Evolutionary conservation across 2,113 vertebrate species (phyloP).

Genomic region (Oriolus oriolus): DNA sequence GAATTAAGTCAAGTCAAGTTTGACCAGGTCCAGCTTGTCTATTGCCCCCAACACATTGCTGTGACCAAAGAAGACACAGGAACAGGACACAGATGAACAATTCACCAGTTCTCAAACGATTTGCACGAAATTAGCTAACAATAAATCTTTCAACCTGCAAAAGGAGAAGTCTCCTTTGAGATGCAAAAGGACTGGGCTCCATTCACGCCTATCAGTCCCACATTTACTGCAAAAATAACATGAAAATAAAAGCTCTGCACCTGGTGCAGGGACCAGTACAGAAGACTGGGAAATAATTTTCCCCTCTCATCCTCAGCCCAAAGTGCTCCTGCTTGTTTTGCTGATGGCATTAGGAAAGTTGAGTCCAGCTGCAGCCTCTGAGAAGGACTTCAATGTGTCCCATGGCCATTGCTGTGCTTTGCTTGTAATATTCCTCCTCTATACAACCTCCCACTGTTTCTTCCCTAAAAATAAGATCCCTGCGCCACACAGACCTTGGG

Average conservation of each 20-base stretch:
- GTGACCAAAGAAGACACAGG: neutral
- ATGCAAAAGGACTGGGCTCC: neutral
- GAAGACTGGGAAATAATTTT: neutral
- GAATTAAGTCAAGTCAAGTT: neutral
- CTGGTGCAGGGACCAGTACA: neutral
- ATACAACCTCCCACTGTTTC: neutral
- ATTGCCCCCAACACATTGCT: neutral
- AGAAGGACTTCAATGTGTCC: neutral
- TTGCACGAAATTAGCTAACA: neutral
- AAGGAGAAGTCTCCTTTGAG: neutral
- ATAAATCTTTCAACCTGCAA: neutral
- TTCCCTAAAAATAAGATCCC: neutral
- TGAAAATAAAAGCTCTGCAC: neutral
- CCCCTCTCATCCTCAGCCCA: neutral
- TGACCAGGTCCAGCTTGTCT: neutral
- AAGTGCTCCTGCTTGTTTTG: neutral
- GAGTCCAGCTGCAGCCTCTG: neutral
- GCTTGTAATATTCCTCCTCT: neutral
- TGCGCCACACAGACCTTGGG: accelerated
- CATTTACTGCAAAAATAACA: neutral
- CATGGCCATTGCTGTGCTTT: neutral
- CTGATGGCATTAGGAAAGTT: neutral
- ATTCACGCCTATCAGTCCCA: neutral
- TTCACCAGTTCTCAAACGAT: neutral
- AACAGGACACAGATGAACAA: neutral